Evolutionary conservation across 2,797 vertebrate genomes (phyloP).

Genomic region (Buphagus erythrorhynchus): DNA sequence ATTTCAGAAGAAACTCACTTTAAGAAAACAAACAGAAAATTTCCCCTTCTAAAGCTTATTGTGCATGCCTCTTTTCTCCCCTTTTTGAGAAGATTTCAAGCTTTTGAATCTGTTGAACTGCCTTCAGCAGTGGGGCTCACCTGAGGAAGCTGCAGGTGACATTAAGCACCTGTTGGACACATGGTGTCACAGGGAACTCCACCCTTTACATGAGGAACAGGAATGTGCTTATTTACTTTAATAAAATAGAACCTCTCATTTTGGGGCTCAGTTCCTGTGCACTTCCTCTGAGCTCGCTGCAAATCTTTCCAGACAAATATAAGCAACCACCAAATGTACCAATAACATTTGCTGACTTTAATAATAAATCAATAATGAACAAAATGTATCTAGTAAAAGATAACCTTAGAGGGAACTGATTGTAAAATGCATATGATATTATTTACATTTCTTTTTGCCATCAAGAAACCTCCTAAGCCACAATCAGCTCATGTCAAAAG

Average conservation of each 20-base stretch:
- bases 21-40: neutral
- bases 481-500: constrained; percentile 69
- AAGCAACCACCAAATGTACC: constrained; percentile 69
- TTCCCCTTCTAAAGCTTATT: neutral
- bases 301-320: constrained; percentile 62
- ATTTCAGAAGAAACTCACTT: neutral
- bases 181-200: constrained; percentile 29
- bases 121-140: neutral
- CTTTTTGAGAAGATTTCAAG: neutral
- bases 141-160: neutral
- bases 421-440: constrained; percentile 75
- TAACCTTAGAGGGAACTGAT: constrained; percentile 67
- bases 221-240: constrained; percentile 31
- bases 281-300: constrained; percentile 46
- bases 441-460: constrained; percentile 76
- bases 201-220: neutral
- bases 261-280: constrained; percentile 22
- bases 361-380: constrained; percentile 69
- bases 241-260: constrained; percentile 51
- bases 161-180: neutral
- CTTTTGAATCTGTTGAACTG: neutral
- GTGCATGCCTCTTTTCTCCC: neutral
- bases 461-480: constrained; percentile 75
- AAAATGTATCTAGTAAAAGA: constrained; percentile 69
- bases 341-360: constrained; percentile 63